Evolutionary conservation across 1,140 invertebrate genomes (phyloP), one percentile per base, ranked within the genome.

Genomic region (Sarcophaga peregrina): DNA sequence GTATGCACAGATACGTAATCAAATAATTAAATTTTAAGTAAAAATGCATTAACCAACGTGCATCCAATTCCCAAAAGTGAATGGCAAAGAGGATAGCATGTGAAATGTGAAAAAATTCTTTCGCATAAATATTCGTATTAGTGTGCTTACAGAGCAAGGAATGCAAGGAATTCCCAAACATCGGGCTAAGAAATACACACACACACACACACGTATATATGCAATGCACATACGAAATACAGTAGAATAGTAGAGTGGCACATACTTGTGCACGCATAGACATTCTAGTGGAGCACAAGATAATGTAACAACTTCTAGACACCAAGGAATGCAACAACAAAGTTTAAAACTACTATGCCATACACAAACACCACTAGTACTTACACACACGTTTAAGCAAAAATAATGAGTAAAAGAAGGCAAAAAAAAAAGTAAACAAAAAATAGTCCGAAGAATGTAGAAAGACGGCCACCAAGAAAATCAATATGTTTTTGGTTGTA

Each of bases 1-100:
- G n/a, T n/a, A n/a, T 10, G 37, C 46, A 47, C 15, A 20, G 10
- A 76, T 47, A 76, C 20, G n/a, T 37, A 62, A 81, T 68, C 58
- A 68, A 81, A 81, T 81, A 81, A 81, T 81, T 81, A 81, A 25
- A 81, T 81, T 81, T 37, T 80, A 58, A 81, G 52, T 81, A 81
- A 81, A 81, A 81, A 81, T 81, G 80, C 80, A 81, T 81, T 81
- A 68, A 37, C 25, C 1, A 37, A 68, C 80, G 80, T 78, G 8
- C 47, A 48, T 37, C 37, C 37, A 81, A 81, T 81, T 81, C 80
- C 58, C 80, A 45, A 81, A 81, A 81, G 80, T 37, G 54, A 62
- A 81, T 81, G 37, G 52, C 17, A 81, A 81, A 37, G 25, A 1
- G 25, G 25, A 37, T 37, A 37, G 25, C 25, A 37, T n/a, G n/a